A percentile compares a stretch with the other conserved stretches of the same genome.
These are phyloP conservation scores for Hipparchia semele DNA, from an alignment of 2,888 invertebrate species.

Conservation along the genomic window DNA sequence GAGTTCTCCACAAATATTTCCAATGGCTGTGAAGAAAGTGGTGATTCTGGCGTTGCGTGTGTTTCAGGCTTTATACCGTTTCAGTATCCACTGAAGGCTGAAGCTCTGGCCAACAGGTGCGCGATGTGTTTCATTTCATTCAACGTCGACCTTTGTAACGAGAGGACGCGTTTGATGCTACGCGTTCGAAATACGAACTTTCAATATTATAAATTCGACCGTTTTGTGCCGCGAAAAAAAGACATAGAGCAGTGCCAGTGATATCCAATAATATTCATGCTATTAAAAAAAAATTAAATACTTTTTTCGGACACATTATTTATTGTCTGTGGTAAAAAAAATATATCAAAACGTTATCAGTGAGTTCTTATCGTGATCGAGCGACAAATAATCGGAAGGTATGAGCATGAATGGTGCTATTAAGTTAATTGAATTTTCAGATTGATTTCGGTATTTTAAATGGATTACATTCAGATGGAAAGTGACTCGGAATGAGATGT, in stretches of 20 bases:
- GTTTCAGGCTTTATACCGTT: background rate
- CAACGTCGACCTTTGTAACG: constrained; percentile 56
- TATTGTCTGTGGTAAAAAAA: background rate
- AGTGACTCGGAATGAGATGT: background rate
- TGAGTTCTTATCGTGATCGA: constrained; percentile 22
- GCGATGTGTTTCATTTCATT: constrained; percentile 48
- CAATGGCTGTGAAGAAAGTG: no score
- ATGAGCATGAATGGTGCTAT: constrained; percentile 32
- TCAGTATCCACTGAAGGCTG: constrained; percentile 30
- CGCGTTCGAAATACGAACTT: constrained; percentile 42
- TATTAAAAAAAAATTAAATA: constrained; percentile 6
- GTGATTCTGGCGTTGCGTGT: background rate
- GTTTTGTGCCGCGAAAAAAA: constrained; percentile 7
- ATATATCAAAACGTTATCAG: constrained; percentile 24
- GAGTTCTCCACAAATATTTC: no score
- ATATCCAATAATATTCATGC: background rate
- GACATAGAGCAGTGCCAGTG: constrained; percentile 24
- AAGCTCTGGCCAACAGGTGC: constrained; percentile 67
- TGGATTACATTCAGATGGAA: constrained; percentile 4
- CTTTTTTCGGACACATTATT: constrained; percentile 1
- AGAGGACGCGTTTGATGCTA: constrained; percentile 53
- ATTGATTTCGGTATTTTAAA: constrained; percentile 20
- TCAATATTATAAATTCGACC: constrained; percentile 26
- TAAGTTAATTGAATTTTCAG: constrained; percentile 28
- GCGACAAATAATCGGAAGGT: constrained; percentile 29